These are phyloP conservation scores for Centropristis striata DNA, from an alignment of 2,113 vertebrate genomes.

Conservation along the genomic window DNA sequence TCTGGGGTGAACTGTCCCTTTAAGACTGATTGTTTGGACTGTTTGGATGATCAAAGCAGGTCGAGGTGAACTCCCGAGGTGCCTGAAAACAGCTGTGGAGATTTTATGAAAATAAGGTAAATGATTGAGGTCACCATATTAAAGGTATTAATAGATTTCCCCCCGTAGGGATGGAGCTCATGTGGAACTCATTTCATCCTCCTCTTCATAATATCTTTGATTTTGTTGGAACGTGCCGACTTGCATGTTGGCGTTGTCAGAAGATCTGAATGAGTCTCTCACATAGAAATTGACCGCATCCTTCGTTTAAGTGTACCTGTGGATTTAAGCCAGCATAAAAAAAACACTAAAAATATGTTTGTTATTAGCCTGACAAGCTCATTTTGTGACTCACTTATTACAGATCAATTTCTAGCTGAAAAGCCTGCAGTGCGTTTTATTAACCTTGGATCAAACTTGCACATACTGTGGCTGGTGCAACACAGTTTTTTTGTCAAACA, in stretches of 20 bases:
- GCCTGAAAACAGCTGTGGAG: slow-evolving; percentile 62
- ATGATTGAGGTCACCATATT: slow-evolving; percentile 71
- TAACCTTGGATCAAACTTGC: slow-evolving; percentile 33
- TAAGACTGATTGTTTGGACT: slow-evolving; percentile 16
- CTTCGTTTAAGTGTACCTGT: slow-evolving; percentile 11
- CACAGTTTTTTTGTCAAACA: slow-evolving; percentile 19
- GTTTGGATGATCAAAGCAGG: slow-evolving; percentile 44
- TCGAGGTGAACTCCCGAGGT: slow-evolving; percentile 48
- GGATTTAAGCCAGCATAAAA: slow-evolving; percentile 27
- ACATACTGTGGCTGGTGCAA: slow-evolving; percentile 1
- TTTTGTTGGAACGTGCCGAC: slow-evolving; percentile 65
- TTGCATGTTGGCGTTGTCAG: slow-evolving; percentile 45
- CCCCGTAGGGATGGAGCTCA: slow-evolving; percentile 63
- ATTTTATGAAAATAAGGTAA: slow-evolving; percentile 69
- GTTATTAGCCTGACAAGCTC: slow-evolving; percentile 2
- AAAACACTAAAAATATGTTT: background rate
- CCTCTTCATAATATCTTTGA: slow-evolving; percentile 70
- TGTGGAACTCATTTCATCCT: slow-evolving; percentile 77
- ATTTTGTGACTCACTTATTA: slow-evolving; percentile 31
- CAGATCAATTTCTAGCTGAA: background rate
- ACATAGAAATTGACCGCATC: slow-evolving; percentile 42
- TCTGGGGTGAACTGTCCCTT: background rate
- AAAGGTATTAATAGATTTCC: slow-evolving; percentile 72
- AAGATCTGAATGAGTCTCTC: slow-evolving; percentile 43
- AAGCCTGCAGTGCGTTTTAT: slow-evolving; percentile 35